These are phyloP conservation scores for Ectobius pallidus DNA, from an alignment of 2,888 invertebrate genomes.

Conservation along the genomic window DNA sequence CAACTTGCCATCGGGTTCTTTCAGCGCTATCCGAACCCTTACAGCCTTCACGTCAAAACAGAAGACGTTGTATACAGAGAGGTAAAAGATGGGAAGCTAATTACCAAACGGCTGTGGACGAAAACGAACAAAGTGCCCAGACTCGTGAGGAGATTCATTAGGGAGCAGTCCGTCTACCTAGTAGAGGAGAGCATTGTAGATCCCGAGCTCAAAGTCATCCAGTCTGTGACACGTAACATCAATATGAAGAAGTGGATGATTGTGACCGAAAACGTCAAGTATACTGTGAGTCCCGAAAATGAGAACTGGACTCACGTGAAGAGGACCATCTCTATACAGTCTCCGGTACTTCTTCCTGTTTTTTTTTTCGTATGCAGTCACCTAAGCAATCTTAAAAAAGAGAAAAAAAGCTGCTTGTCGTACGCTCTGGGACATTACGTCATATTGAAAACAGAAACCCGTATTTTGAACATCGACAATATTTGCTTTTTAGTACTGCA, in stretches of 20 bases:
- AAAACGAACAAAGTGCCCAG: not conserved
- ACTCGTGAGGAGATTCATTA: not conserved
- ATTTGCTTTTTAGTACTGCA: too few relatives aligned
- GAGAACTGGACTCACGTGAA: not conserved
- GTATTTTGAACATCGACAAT: too few relatives aligned
- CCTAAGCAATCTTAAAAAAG: too few relatives aligned
- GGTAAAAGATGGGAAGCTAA: not conserved
- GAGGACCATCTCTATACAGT: not conserved
- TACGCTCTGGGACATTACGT: too few relatives aligned
- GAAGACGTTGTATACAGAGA: slow-evolving; percentile 4
- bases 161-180: not conserved
- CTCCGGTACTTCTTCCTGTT: not conserved
- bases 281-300: not conserved
- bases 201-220: not conserved
- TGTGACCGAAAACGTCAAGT: not conserved
- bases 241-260: not conserved
- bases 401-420: too few relatives aligned
- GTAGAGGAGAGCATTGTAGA: not conserved
- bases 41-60: not conserved
- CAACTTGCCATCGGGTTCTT: not conserved
- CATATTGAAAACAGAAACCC: too few relatives aligned
- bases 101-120: not conserved
- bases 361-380: too few relatives aligned
- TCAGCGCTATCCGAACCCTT: not conserved
- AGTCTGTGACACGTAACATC: not conserved